Percentiles rank a stretch among this genome's conserved stretches.
phyloP scores from a whole-genome alignment of 2,888 invertebrate species.

The Anoncus sp. region DNA sequence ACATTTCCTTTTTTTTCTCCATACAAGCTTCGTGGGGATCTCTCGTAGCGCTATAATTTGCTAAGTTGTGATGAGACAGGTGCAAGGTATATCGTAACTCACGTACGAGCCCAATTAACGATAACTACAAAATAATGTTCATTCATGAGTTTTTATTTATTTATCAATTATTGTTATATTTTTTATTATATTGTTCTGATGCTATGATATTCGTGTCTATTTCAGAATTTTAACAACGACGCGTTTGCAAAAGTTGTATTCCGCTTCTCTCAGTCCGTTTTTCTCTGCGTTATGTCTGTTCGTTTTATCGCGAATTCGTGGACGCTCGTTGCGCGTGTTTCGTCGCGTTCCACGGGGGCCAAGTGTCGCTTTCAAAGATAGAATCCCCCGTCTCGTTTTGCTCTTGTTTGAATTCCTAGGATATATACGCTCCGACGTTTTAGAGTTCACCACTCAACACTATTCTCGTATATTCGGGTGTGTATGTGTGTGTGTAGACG shows the following conservation, averaged over 20 bases:
- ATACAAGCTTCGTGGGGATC: slow-evolving; percentile 4
- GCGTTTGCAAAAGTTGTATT: not conserved
- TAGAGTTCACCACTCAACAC: slow-evolving; percentile 54
- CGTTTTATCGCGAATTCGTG: slow-evolving; percentile 53
- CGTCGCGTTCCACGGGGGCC: slow-evolving; percentile 57
- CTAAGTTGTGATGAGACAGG: slow-evolving; percentile 35
- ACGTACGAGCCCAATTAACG: slow-evolving; percentile 7
- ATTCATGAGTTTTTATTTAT: slow-evolving; percentile 1
- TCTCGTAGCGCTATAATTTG: slow-evolving; percentile 17
- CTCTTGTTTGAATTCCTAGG: slow-evolving; percentile 67
- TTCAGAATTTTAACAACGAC: not conserved
- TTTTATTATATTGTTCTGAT: not conserved
- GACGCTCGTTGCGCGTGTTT: slow-evolving; percentile 50
- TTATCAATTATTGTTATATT: not conserved
- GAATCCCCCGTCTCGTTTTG: slow-evolving; percentile 65
- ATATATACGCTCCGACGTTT: slow-evolving; percentile 45
- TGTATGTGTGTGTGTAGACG: too few relatives aligned
- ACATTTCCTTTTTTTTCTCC: slow-evolving; percentile 29
- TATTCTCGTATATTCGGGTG: slow-evolving; percentile 60
- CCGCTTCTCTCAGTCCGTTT: not conserved
- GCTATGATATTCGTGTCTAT: not conserved
- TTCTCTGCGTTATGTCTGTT: not conserved
- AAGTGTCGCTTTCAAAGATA: slow-evolving; percentile 70
- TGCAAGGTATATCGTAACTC: slow-evolving; percentile 18
- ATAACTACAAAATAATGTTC: slow-evolving; percentile 4